Percentiles rank a stretch among this genome's conserved stretches.
Evolutionary conservation across 2,113 vertebrate genomes (phyloP).

Genomic region (Eptesicus fuscus): DNA sequence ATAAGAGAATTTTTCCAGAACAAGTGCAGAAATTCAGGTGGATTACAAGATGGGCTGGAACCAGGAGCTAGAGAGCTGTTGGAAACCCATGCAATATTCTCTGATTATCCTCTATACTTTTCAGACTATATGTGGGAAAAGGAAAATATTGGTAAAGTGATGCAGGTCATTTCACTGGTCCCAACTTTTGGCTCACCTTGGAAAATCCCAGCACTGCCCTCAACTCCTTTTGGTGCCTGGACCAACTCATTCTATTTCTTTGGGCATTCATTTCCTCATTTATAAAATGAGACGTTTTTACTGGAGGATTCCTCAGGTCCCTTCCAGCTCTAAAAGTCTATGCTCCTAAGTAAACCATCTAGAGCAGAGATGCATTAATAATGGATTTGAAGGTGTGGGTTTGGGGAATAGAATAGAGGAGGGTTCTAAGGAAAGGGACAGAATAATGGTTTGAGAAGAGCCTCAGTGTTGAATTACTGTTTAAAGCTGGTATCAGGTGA

Average conservation of each 20-base stretch:
- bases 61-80: not conserved
- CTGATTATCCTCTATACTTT: not conserved
- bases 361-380: not conserved
- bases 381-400: not conserved
- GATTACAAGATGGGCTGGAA: not conserved
- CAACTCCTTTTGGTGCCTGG: not conserved
- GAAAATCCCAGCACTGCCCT: not conserved
- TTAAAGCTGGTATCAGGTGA: conserved; percentile 29
- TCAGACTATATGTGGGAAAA: not conserved
- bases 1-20: not conserved
- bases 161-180: not conserved
- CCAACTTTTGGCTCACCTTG: not conserved
- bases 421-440: not conserved
- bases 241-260: not conserved
- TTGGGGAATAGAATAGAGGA: not conserved
- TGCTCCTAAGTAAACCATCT: not conserved
- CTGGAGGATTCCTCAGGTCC: not conserved
- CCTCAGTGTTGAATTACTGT: conserved; percentile 33
- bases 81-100: not conserved
- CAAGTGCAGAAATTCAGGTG: not conserved
- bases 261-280: not conserved
- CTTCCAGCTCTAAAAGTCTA: conserved; percentile 3
- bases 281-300: conserved; percentile 34
- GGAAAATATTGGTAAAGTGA: not conserved
- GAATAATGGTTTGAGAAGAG: not conserved